These are phyloP conservation scores for Malacosoma neustria DNA, from an alignment of 2,888 invertebrate genomes.

Conservation along the genomic window DNA sequence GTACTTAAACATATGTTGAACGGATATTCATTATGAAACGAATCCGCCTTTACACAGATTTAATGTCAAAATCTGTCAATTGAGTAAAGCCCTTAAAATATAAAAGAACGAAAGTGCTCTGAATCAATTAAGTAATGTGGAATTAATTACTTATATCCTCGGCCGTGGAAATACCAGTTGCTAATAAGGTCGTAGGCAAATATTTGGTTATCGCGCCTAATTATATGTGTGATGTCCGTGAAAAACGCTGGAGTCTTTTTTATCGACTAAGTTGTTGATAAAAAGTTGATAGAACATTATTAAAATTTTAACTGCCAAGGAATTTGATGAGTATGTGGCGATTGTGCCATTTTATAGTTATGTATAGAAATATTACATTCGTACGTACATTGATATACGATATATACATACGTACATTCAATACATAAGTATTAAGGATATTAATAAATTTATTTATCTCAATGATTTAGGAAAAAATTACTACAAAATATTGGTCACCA, in stretches of 20 bases:
- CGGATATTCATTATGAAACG: not conserved
- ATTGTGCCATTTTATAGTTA: too few species aligned
- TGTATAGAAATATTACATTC: too few species aligned
- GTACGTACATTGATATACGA: too few species aligned
- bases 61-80: not conserved
- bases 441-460: constrained; percentile 2
- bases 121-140: not conserved
- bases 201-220: constrained; percentile 1
- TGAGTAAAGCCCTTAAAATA: not conserved
- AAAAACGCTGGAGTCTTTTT: too few species aligned
- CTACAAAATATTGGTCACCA: too few species aligned
- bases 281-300: too few species aligned
- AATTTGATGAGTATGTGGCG: too few species aligned
- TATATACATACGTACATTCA: too few species aligned
- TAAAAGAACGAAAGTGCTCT: not conserved
- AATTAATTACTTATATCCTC: constrained; percentile 5
- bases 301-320: too few species aligned
- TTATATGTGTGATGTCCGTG: constrained; percentile 2
- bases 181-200: constrained; percentile 11
- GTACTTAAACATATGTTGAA: too few species aligned
- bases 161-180: constrained; percentile 20
- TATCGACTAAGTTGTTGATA: too few species aligned
- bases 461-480: not conserved
- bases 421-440: constrained; percentile 2
- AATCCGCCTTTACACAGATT: not conserved